Conservation (phyloP, 1,140 invertebrate species). For the Drosophila santomea region DNA sequence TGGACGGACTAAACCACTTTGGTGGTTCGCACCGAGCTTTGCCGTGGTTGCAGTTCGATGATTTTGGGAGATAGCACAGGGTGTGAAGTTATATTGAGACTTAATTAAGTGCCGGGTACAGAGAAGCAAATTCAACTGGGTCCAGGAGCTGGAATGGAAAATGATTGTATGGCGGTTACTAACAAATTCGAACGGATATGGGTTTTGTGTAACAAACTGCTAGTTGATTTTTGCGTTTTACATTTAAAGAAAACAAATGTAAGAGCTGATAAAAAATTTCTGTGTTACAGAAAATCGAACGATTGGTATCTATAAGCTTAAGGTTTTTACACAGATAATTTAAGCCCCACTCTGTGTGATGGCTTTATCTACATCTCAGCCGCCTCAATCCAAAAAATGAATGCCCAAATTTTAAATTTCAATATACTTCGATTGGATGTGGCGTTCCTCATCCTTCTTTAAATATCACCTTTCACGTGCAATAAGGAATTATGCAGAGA, state of each 20-base stretch:
- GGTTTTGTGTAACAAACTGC: not conserved
- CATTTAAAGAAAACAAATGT: not conserved
- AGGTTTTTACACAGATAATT: not conserved
- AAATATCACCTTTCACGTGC: slow-evolving; percentile 25
- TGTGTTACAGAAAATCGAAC: no score
- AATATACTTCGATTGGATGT: slow-evolving; percentile 27
- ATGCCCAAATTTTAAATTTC: slow-evolving; percentile 26
- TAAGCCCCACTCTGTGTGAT: not conserved
- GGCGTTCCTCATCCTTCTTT: not conserved
- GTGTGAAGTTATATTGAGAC: slow-evolving; percentile 58
- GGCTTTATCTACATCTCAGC: slow-evolving; percentile 28
- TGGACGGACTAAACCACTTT: slow-evolving; percentile 53
- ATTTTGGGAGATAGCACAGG: slow-evolving; percentile 30
- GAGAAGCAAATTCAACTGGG: slow-evolving; percentile 9
- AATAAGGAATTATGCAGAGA: slow-evolving; percentile 53
- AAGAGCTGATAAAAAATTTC: not conserved
- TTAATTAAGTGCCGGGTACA: slow-evolving; percentile 67
- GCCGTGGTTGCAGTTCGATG: slow-evolving; percentile 52
- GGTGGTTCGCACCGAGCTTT: slow-evolving; percentile 66
- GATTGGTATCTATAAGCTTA: no score
- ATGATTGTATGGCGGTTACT: slow-evolving; percentile 46
- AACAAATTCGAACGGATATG: slow-evolving; percentile 49
- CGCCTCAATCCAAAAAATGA: not conserved
- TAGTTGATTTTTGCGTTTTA: slow-evolving; percentile 32
- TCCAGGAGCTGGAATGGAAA: slow-evolving; percentile 12